Evolutionary conservation across 2,797 vertebrate species (phyloP), one percentile per base, ranked within the genome.

Genomic region (Sebastes hubbsi): DNA sequence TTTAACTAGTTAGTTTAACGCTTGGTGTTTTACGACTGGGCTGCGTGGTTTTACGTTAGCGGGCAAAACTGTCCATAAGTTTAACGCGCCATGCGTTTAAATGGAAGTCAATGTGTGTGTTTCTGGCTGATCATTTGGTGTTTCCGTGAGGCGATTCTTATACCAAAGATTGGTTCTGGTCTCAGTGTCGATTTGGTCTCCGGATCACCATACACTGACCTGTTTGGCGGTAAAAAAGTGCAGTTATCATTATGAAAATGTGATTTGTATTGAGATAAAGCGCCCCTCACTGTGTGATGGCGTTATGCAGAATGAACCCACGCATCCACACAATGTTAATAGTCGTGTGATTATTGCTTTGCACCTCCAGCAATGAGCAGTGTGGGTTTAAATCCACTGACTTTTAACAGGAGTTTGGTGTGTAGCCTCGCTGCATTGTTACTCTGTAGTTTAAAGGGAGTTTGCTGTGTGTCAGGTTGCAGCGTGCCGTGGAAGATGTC

Each of bases 401-500:
- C 1, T 30, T 71, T 34, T 49, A 5, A 13, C 14, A n/a, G 56
- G 12, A 20, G 25, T 63, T 64, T 46, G 54, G 38, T 71, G 52
- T 71, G 12, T 14, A 3, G 42, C 14, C 4, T 72, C 24, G 3
- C 2, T 67, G 12, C 11, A 3, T 65, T 38, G 38, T 38, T 38
- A 38, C 38, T 38, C 38, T 7, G 6, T 12, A 8, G 5, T 3
- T 55, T 69, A 55, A 62, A 83, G 78, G 56, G 24, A 14, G 3
- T 20, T 6, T 72, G n/a, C 5, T 80, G 58, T 88, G 32, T 88
- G 52, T 83, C 85, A 97, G 96, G 64, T 63, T 97, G 95, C 90
- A 91, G 77, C 2, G 94, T 98, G 36, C 87, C 91, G 5, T 97
- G 97, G 84, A 97, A 96, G 75, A 90, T 95, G 66, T 93, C 95